Conservation (phyloP, 2,888 invertebrate genomes). For the Drosophila algonquin region DNA sequence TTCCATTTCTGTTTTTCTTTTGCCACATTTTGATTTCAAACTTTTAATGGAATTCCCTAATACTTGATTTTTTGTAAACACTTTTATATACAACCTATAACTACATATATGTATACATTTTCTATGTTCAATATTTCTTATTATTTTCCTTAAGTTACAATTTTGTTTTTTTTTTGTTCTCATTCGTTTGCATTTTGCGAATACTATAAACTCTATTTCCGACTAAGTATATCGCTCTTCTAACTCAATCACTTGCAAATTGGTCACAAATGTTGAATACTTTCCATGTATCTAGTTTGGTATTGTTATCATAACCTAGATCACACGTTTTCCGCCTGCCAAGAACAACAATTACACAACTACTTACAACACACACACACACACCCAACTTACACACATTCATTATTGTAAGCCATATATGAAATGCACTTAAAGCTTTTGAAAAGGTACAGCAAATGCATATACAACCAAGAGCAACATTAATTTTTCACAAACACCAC, state of each 20-base stretch:
- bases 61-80: neutral
- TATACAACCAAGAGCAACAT: neutral
- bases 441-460: neutral
- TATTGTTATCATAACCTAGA: conserved; percentile 15
- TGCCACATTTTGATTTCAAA: conserved; percentile 18
- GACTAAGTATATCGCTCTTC: conserved; percentile 18
- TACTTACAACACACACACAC: conserved; percentile 45
- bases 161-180: neutral
- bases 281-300: conserved; percentile 26
- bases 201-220: conserved; percentile 7
- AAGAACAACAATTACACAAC: conserved; percentile 12
- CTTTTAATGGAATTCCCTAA: conserved; percentile 22
- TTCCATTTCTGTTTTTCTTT: conserved; percentile 3
- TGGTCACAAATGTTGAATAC: conserved; percentile 26
- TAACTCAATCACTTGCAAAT: conserved; percentile 34
- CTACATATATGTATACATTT: neutral
- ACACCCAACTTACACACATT: conserved; percentile 37
- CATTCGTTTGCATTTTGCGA: conserved; percentile 17
- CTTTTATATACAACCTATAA: neutral
- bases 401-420: conserved; percentile 25
- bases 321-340: conserved; percentile 40
- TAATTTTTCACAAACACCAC: conserved; percentile 6
- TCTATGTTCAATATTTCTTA: conserved; percentile 8
- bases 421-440: conserved; percentile 6
- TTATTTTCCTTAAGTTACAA: neutral